These are phyloP conservation scores for Cephus sareptanus DNA, from an alignment of 2,888 invertebrate species.

Conservation along the genomic window DNA sequence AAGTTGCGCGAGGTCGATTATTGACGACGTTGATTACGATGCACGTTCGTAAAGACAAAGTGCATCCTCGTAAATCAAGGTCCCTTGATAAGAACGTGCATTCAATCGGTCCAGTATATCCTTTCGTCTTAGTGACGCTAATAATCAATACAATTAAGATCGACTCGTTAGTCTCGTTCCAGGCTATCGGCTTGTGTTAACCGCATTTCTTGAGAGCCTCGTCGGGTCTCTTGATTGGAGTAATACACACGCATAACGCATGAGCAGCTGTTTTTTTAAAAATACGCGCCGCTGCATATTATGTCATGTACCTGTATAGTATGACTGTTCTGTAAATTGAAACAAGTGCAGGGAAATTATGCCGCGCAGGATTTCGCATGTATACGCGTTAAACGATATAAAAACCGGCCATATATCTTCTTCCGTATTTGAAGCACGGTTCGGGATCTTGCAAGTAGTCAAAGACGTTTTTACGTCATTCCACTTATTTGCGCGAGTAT, in stretches of 20 bases:
- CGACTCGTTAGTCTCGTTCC: constrained; percentile 49
- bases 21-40: neutral
- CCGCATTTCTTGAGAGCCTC: neutral
- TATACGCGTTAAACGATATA: neutral
- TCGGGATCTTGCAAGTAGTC: neutral
- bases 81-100: constrained; percentile 53
- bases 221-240: constrained; percentile 23
- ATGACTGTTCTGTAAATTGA: neutral
- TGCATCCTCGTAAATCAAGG: constrained; percentile 53
- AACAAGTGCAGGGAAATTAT: neutral
- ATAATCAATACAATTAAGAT: constrained; percentile 63
- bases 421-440: neutral
- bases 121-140: constrained; percentile 23
- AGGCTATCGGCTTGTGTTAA: neutral
- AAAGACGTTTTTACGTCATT: constrained; percentile 9
- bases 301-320: neutral
- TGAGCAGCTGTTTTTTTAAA: neutral
- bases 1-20: neutral
- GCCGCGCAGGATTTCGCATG: neutral
- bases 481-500: constrained; percentile 22
- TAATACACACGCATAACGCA: neutral
- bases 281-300: neutral
- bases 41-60: constrained; percentile 17
- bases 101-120: constrained; percentile 8
- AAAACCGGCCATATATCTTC: neutral